These are phyloP conservation scores for Electrophaes corylata DNA, from an alignment of 2,888 invertebrate genomes.

Conservation along the genomic window DNA sequence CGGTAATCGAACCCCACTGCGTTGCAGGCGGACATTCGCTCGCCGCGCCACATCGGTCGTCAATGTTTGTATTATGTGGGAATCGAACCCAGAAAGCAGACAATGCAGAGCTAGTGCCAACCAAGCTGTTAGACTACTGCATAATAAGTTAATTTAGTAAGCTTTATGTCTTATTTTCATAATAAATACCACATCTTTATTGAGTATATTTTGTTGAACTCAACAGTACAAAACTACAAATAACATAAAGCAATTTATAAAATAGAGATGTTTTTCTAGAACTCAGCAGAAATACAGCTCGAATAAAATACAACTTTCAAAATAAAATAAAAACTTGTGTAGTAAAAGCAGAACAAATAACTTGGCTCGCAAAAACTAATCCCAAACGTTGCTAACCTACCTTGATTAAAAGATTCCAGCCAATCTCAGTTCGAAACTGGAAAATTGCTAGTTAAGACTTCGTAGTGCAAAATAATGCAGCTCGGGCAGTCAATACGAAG, in stretches of 20 bases:
- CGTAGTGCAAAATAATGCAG: conserved; percentile 68
- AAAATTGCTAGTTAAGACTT: conserved; percentile 38
- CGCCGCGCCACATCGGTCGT: no score
- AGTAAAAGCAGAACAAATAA: conserved; percentile 23
- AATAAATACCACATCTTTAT: not conserved
- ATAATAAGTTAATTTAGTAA: no score
- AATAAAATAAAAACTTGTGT: conserved; percentile 17
- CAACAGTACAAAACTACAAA: not conserved
- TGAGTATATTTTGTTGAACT: not conserved
- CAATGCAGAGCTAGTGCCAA: no score
- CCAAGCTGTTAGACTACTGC: no score
- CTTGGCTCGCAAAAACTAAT: conserved; percentile 23
- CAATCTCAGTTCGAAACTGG: conserved; percentile 38
- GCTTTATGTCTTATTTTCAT: no score
- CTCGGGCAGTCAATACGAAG: conserved; percentile 65
- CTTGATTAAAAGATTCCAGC: conserved; percentile 39
- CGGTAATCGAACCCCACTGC: no score
- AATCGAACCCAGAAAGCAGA: no score
- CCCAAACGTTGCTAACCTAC: conserved; percentile 18
- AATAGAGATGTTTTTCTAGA: not conserved
- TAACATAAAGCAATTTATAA: not conserved
- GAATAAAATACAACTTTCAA: conserved; percentile 9
- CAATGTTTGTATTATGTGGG: no score
- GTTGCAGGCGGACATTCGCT: no score
- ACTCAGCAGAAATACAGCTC: not conserved